Conservation (phyloP, 2,113 vertebrate species). For the Otus sunia region DNA sequence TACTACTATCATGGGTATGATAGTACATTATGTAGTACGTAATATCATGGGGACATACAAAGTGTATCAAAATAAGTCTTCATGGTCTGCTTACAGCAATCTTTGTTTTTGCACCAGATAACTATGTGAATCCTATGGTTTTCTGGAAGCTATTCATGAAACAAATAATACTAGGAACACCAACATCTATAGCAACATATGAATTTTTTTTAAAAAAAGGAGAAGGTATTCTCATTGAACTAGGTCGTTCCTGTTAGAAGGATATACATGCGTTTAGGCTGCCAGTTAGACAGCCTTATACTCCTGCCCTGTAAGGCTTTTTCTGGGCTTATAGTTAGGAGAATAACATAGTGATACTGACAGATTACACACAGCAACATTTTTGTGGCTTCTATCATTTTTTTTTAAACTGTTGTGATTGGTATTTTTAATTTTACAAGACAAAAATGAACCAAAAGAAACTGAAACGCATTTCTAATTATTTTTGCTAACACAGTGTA, state of each 20-base stretch:
- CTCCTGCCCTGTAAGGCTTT: neutral
- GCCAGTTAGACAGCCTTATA: neutral
- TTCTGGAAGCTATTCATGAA: neutral
- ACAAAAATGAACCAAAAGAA: neutral
- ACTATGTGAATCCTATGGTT: neutral
- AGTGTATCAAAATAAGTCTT: neutral
- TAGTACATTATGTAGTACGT: too few species aligned
- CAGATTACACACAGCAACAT: neutral
- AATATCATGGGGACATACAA: neutral
- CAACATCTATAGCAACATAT: neutral
- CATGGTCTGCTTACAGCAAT: neutral
- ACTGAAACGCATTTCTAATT: neutral
- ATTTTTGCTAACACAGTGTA: neutral
- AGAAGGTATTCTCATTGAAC: neutral
- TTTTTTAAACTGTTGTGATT: neutral
- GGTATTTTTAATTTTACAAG: neutral
- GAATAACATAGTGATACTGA: neutral
- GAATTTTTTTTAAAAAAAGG: neutral
- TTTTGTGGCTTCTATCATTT: neutral
- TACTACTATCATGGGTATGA: too few species aligned
- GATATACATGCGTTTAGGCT: neutral
- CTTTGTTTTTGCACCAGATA: neutral
- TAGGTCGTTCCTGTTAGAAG: neutral
- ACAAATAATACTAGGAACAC: neutral
- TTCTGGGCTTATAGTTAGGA: neutral